Conservation (phyloP, 2,888 invertebrate species). For the Azorinus chamasolen region DNA sequence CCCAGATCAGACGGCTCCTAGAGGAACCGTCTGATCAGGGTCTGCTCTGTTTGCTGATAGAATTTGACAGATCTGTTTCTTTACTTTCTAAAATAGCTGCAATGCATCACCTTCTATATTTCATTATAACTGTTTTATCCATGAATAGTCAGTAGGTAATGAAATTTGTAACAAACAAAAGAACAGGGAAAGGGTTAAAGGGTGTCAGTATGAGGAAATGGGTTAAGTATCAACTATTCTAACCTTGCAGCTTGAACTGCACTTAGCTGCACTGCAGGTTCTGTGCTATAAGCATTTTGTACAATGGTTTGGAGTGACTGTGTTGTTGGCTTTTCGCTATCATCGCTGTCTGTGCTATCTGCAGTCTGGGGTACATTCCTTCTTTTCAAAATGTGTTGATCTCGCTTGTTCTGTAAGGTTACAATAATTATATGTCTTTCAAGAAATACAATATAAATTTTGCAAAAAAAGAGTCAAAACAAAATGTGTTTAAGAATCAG, state of each 20-base stretch:
- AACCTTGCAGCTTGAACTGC: slow-evolving; percentile 96
- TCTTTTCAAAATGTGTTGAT: slow-evolving; percentile 98
- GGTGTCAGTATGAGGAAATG: no score
- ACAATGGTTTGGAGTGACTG: slow-evolving; percentile 92
- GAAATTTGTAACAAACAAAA: no score
- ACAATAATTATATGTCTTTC: background rate
- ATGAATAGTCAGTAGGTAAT: no score
- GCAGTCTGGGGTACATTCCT: slow-evolving; percentile 94
- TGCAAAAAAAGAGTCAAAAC: background rate
- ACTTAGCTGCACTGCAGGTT: slow-evolving; percentile 93
- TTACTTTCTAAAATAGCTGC: no score
- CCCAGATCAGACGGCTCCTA: no score
- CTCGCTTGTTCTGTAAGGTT: slow-evolving; percentile 93
- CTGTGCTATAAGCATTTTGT: slow-evolving; percentile 92
- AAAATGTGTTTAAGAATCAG: background rate
- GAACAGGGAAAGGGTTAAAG: no score
- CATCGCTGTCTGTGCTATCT: slow-evolving; percentile 91
- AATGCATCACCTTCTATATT: no score
- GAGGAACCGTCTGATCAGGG: no score
- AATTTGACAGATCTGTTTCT: no score
- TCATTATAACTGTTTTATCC: no score
- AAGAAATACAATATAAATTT: background rate
- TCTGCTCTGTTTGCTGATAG: no score
- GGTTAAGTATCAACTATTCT: background rate
- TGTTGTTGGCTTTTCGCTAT: slow-evolving; percentile 84